Evolutionary conservation across 1,140 invertebrate species (phyloP).

Genomic region (Protaetia brevitarsis): DNA sequence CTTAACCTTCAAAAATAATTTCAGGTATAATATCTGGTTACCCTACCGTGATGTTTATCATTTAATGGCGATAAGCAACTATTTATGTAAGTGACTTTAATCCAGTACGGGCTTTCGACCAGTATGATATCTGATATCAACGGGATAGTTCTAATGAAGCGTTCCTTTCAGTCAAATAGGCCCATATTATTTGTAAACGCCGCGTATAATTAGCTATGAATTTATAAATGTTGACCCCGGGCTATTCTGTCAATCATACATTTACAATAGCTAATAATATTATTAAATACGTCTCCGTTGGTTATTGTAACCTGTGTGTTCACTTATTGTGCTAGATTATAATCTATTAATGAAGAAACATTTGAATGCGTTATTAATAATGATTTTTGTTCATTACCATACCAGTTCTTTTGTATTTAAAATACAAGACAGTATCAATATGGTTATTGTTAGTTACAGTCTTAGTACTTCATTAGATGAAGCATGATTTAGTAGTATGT

Average conservation of each 20-base stretch:
- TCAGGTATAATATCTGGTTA: not conserved
- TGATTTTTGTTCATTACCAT: too few species aligned
- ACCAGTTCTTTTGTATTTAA: not conserved
- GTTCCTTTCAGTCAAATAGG: not conserved
- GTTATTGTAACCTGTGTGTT: not conserved
- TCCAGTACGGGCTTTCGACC: not conserved
- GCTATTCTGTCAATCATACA: conserved; percentile 16
- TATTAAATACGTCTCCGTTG: conserved; percentile 7
- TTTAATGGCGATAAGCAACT: conserved; percentile 5
- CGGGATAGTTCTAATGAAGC: not conserved
- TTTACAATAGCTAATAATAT: conserved; percentile 15
- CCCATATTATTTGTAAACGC: conserved; percentile 6
- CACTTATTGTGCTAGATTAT: not conserved
- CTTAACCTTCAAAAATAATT: not conserved
- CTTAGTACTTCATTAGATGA: too few species aligned
- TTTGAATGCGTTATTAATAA: not conserved
- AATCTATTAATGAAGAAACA: conserved; percentile 1
- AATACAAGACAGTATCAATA: not conserved
- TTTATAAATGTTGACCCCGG: not conserved
- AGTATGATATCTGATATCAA: not conserved
- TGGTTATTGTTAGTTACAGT: too few species aligned
- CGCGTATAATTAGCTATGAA: conserved; percentile 5
- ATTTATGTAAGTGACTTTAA: not conserved
- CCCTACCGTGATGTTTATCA: not conserved
- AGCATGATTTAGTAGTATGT: too few species aligned